Evolutionary conservation across 92 coral and sea anemone genomes (phyloP), one percentile per base, ranked within the genome.

Genomic region (Phenganax stokvisi): DNA sequence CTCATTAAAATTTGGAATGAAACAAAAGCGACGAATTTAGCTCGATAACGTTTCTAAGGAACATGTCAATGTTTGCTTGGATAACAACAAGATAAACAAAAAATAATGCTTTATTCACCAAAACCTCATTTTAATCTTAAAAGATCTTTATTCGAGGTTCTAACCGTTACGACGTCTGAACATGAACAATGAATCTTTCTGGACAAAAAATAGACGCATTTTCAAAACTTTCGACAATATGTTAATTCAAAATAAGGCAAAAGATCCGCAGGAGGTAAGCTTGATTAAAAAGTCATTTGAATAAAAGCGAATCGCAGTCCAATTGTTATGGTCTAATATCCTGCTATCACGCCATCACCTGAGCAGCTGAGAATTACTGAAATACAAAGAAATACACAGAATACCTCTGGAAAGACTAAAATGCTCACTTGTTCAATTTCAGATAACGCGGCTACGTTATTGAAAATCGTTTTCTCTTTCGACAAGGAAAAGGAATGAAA

Each of bases 221-320:
- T 4, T 20, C 16, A 68, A 68, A 68, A 9, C 47, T 4, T 27
- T 27, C 73, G 2, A 13, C 17, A 52, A 16, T 0, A 30, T 13
- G 73, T 30, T 68, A 68, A 68, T 68, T 68, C 11, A 68, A 30
- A 68, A 68, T 37, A 73, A 53, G 51, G 37, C 58, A 52, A 13
- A 54, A 20, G 37, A 12, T 53, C 77, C 16, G 54, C 77, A 73
- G 60, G 77, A 60, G 77, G 77, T 30, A 15, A 61, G 56, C 63
- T 79, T 79, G 83, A 79, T 79, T 79, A 79, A 79, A 79, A 79
- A 64, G 83, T 79, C 58, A 79, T 79, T 79, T 79, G 74, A 79
- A 79, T 63, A 61, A 30, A 67, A 59, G 56, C 61, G 69, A 51
- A 20, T 11, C 27, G 20, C 56, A 53, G 37, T 54, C 29, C 58